Conservation (phyloP, 2,888 invertebrate genomes). For the Oithona nana region DNA sequence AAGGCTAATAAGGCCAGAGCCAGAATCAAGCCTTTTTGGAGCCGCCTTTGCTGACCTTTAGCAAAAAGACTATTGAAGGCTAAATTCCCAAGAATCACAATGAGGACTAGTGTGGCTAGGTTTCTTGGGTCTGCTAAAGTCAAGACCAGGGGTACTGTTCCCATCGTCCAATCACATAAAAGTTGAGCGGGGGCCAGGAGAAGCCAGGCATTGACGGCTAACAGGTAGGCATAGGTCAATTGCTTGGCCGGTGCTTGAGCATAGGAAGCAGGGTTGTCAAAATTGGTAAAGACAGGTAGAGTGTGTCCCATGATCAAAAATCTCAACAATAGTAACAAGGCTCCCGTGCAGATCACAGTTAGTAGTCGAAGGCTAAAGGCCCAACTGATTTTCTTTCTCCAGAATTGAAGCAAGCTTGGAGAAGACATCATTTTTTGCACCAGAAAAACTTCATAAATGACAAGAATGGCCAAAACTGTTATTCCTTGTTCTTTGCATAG, state of each 20-base stretch:
- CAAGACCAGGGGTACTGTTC: constrained; percentile 66
- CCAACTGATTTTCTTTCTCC: background rate
- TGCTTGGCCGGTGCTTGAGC: constrained; percentile 62
- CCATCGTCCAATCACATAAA: constrained; percentile 99
- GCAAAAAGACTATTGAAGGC: constrained; percentile 16
- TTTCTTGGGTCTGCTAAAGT: constrained; percentile 61
- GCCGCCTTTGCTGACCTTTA: background rate
- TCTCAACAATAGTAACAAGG: constrained; percentile 57
- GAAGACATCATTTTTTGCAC: constrained; percentile 61
- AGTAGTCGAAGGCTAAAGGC: background rate
- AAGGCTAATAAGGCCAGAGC: constrained; percentile 65
- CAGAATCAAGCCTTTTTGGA: constrained; percentile 31
- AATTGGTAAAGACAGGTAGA: constrained; percentile 31
- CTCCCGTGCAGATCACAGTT: constrained; percentile 40
- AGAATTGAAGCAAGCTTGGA: background rate
- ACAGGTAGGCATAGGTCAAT: constrained; percentile 76
- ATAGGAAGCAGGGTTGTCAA: constrained; percentile 83
- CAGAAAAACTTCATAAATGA: constrained; percentile 77
- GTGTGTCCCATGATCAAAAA: constrained; percentile 51
- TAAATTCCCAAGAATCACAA: constrained; percentile 31
- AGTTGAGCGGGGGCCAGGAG: constrained; percentile 63
- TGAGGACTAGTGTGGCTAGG: constrained; percentile 51
- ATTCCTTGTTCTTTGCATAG: constrained; percentile 88
- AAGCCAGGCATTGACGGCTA: constrained; percentile 74
- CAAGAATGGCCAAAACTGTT: constrained; percentile 84